phyloP scores from a whole-genome alignment of 2,797 vertebrate genomes.

The Salmo trutta region DNA sequence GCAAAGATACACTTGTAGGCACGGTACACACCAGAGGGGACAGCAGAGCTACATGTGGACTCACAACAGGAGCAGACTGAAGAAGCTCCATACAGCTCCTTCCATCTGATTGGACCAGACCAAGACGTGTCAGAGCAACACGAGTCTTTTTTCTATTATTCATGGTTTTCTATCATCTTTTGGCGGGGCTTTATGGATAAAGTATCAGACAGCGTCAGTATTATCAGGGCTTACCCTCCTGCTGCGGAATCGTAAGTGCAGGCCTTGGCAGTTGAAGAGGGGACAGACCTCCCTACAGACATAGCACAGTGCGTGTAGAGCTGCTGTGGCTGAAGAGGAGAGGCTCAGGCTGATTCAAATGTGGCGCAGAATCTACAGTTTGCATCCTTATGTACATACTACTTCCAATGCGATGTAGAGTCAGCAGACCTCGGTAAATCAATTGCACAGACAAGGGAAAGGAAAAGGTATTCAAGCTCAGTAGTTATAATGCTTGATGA shows the following conservation, averaged over 20 bases:
- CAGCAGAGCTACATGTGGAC: constrained; percentile 55
- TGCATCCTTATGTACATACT: background rate
- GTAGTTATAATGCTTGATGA: background rate
- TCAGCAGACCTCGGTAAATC: background rate
- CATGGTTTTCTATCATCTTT: background rate
- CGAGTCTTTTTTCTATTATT: background rate
- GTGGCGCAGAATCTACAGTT: background rate
- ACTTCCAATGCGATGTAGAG: background rate
- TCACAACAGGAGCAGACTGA: constrained; percentile 70
- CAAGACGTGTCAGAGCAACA: background rate
- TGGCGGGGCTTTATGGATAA: background rate
- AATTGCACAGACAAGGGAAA: background rate
- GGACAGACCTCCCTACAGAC: constrained; percentile 41
- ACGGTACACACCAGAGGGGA: constrained; percentile 49
- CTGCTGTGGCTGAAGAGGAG: constrained; percentile 39
- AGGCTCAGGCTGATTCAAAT: background rate
- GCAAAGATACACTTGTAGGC: no score
- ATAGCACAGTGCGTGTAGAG: constrained; percentile 77
- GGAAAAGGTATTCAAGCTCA: no score
- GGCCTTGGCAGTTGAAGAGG: constrained; percentile 65
- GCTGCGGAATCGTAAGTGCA: constrained; percentile 67
- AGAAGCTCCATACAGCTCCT: constrained; percentile 62
- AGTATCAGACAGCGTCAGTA: background rate
- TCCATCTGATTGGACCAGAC: constrained; percentile 63
- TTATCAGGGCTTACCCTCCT: constrained; percentile 42